Base-by-base conservation (phyloP, 2,888 invertebrate species). In the Parthenolecanium corni region DNA sequence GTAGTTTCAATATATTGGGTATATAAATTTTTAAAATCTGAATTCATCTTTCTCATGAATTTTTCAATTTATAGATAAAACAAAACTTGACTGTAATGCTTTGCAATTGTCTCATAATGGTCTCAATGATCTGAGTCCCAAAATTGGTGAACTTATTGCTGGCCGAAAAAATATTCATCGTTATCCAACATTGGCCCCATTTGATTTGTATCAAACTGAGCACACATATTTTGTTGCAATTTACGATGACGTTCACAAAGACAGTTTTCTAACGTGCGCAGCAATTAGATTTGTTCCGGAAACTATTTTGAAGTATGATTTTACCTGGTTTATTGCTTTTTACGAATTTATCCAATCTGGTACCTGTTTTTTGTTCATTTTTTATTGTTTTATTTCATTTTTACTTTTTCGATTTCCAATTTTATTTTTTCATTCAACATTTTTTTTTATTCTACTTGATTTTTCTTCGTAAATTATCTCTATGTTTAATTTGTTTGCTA, bases 31-130 rank as follows among this genome's bases (percentile, higher is more conserved):
- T 44, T 38, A 21, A 47, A 52, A 31, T n/a, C n/a, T n/a, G n/a
- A 42, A 25, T 16, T 2, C 5, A 4, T 18, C 6, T 25, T 3
- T 62, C 31, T 18, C 18, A 62, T 49, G 44, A 20, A 24, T 51
- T 53, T 31, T 31, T 31, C 31, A 31, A 4, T 49, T 70, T 71
- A 51, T 67, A 76, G 84, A 84, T 54, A 79, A 82, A 66, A 79
- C 81, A 14, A 83, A 85, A 67, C 82, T 84, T 56, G 85, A 87
- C 70, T 93, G 93, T 72, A 86, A 92, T 72, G 85, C 87, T 65
- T 76, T 93, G 5, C 89, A 91, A 72, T 75, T 85, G 36, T 82
- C 92, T 0, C 91, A 89, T 70, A 89, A 92, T 76, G 84, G 82
- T 0, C 75, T 78, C 5, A 92, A 92, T 0, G 91, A 92, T 71